Evolutionary conservation across 2,797 vertebrate genomes (phyloP).

Genomic region (Spondyliosoma cantharus): DNA sequence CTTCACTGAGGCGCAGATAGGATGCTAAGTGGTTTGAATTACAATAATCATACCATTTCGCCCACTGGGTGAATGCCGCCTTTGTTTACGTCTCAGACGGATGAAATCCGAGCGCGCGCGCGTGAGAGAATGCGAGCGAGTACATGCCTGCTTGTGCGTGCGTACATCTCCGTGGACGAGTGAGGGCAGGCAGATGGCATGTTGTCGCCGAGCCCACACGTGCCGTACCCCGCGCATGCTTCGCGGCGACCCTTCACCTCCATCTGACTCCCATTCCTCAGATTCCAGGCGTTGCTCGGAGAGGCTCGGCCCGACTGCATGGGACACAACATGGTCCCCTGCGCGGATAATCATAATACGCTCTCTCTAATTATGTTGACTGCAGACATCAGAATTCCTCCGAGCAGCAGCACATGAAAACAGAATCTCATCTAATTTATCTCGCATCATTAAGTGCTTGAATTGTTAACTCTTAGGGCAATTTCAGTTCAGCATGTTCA

Average conservation of each 20-base stretch:
- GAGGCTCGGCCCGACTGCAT: slow-evolving; percentile 61
- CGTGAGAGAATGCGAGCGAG: slow-evolving; percentile 34
- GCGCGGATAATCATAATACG: slow-evolving; percentile 20
- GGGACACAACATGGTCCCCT: slow-evolving; percentile 38
- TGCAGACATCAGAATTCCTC: slow-evolving; percentile 14
- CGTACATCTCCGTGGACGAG: slow-evolving; percentile 68
- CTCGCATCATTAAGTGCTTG: neutral
- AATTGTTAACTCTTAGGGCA: neutral
- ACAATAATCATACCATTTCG: slow-evolving; percentile 68
- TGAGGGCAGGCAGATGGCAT: slow-evolving; percentile 72
- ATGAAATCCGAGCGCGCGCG: slow-evolving; percentile 62
- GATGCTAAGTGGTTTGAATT: slow-evolving; percentile 66
- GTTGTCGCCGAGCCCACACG: slow-evolving; percentile 76
- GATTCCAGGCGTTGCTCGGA: slow-evolving; percentile 76
- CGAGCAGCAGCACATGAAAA: neutral
- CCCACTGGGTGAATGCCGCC: slow-evolving; percentile 59
- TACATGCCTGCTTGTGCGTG: slow-evolving; percentile 50
- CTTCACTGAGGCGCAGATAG: slow-evolving; percentile 45
- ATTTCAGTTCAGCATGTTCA: neutral
- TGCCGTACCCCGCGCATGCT: slow-evolving; percentile 67
- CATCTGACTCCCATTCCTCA: slow-evolving; percentile 74
- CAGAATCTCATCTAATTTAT: neutral
- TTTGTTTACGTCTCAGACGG: slow-evolving; percentile 69
- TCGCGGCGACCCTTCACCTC: slow-evolving; percentile 79
- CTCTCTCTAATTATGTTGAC: slow-evolving; percentile 17